phyloP scores from a whole-genome alignment of 2,888 invertebrate genomes.

The Pardosa pseudoannulata region DNA sequence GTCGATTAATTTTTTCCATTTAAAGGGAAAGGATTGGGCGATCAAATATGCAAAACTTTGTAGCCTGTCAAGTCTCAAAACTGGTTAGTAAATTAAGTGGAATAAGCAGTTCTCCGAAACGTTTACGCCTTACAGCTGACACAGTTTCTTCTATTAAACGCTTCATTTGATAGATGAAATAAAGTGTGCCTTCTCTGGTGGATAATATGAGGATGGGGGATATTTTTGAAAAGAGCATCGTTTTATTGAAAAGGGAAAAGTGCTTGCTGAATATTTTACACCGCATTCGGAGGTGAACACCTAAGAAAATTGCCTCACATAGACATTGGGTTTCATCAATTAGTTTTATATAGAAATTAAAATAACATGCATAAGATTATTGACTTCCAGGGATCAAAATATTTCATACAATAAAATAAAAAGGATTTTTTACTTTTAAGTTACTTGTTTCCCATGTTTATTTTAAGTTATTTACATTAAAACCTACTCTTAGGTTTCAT shows the following conservation, averaged over 20 bases:
- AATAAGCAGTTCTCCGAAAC: constrained; percentile 49
- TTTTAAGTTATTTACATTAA: no score
- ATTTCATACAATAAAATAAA: no score
- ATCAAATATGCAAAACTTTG: constrained; percentile 57
- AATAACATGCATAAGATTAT: no score
- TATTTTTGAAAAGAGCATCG: constrained; percentile 5
- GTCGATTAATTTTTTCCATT: constrained; percentile 62
- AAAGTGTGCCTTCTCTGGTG: background rate
- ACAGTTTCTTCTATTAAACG: constrained; percentile 20
- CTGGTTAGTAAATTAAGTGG: constrained; percentile 62
- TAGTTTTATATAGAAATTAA: no score
- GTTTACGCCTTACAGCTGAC: constrained; percentile 22
- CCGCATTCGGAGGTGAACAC: no score
- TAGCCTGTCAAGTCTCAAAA: constrained; percentile 59
- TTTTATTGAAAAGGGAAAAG: background rate
- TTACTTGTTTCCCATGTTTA: no score
- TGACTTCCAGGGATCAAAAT: no score
- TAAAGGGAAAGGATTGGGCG: constrained; percentile 14
- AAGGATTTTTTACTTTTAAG: no score
- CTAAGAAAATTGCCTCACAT: no score
- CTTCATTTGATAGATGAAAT: constrained; percentile 19
- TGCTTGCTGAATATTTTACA: no score
- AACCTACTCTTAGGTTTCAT: no score
- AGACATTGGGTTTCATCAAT: no score
- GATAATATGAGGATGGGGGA: background rate